phyloP scores from a whole-genome alignment of 2,888 invertebrate species.

The Anodontia alba region DNA sequence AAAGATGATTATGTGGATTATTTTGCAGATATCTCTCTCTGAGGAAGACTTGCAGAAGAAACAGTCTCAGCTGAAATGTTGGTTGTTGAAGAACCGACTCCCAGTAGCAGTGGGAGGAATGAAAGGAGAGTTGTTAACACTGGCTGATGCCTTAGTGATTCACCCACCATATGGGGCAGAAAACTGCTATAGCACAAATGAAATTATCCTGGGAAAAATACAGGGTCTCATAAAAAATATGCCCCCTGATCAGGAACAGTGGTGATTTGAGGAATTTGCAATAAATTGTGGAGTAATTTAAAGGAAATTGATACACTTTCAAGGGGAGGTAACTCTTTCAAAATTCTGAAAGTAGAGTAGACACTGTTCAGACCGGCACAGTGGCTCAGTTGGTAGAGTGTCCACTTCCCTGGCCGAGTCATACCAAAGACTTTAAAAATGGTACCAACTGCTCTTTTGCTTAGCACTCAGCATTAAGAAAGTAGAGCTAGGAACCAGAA shows the following conservation, averaged over 20 bases:
- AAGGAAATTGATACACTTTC: too few species aligned
- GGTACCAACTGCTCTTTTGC: too few species aligned
- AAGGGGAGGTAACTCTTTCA: too few species aligned
- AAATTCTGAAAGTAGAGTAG: too few species aligned
- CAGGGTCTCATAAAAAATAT: slow-evolving; percentile 83
- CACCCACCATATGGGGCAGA: slow-evolving; percentile 79
- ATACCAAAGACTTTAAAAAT: too few species aligned
- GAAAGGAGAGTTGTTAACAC: slow-evolving; percentile 71
- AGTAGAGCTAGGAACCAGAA: too few species aligned
- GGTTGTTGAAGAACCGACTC: slow-evolving; percentile 82
- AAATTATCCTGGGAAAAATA: slow-evolving; percentile 84
- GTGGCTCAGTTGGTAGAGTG: too few species aligned
- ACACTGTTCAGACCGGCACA: too few species aligned
- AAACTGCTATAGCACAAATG: slow-evolving; percentile 83
- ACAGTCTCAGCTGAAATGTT: slow-evolving; percentile 74
- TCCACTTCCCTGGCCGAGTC: too few species aligned
- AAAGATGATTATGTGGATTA: too few species aligned
- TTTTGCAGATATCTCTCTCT: slow-evolving; percentile 38
- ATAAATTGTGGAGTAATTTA: too few species aligned
- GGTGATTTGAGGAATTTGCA: slow-evolving; percentile 62
- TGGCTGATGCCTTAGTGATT: slow-evolving; percentile 81
- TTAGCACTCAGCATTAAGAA: too few species aligned
- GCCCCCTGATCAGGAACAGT: slow-evolving; percentile 79
- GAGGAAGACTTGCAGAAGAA: slow-evolving; percentile 73
- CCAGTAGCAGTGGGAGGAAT: slow-evolving; percentile 77